phyloP scores from a whole-genome alignment of 2,888 invertebrate species.

The Creontiades dilutus region DNA sequence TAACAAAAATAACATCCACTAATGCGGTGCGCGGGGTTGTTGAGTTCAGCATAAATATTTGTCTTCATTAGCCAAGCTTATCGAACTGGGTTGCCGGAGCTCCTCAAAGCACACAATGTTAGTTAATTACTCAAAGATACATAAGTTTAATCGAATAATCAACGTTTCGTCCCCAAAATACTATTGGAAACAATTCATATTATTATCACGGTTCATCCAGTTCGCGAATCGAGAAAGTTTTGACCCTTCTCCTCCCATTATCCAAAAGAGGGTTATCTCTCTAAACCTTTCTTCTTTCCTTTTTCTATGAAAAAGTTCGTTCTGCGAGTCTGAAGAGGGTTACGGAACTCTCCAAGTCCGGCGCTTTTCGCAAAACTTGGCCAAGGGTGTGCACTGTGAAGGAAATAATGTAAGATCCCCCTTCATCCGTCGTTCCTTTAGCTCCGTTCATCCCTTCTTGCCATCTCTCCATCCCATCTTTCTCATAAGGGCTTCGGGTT shows the following conservation, averaged over 20 bases:
- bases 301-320: background rate
- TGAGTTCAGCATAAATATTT: too few species aligned
- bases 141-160: too few species aligned
- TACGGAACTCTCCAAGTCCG: background rate
- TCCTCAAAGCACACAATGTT: too few species aligned
- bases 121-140: too few species aligned
- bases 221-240: background rate
- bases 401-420: slow-evolving; percentile 18
- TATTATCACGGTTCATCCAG: background rate
- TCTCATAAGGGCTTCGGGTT: slow-evolving; percentile 42
- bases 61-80: too few species aligned
- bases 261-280: background rate
- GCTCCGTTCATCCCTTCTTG: slow-evolving; percentile 6
- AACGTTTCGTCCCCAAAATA: too few species aligned
- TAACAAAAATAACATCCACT: too few species aligned
- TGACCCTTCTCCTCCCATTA: background rate
- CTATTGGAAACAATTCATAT: background rate
- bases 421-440: slow-evolving; percentile 19
- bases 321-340: background rate
- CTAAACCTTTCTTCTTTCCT: background rate
- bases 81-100: too few species aligned
- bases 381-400: slow-evolving; percentile 3
- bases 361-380: background rate
- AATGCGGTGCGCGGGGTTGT: too few species aligned
- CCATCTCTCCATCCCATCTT: background rate